A percentile compares a stretch with the other conserved stretches of the same genome.
Evolutionary conservation across 2,113 vertebrate species (phyloP).

Genomic region (Cyprinodon tularosa): DNA sequence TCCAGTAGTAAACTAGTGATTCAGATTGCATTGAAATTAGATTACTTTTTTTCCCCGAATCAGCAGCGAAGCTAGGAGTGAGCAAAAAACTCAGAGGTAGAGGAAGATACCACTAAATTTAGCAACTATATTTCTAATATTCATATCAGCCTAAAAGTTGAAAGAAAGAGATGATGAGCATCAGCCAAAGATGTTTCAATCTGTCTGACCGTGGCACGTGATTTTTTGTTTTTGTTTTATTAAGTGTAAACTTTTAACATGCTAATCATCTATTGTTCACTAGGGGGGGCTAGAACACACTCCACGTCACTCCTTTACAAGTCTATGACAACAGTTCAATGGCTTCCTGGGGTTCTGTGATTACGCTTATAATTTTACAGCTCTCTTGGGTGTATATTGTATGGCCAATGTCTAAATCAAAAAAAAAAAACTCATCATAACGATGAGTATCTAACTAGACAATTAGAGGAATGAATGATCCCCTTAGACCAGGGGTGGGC

Average conservation of each 20-base stretch:
- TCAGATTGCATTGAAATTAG: neutral
- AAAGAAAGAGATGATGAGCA: neutral
- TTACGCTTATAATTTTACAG: neutral
- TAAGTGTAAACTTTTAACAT: neutral
- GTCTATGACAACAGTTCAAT: neutral
- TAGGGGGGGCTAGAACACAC: neutral
- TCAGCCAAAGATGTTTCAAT: neutral
- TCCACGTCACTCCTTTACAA: neutral
- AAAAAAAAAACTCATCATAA: neutral
- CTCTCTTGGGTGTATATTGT: neutral
- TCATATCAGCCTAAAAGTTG: neutral
- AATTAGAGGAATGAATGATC: neutral
- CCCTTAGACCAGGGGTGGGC: neutral
- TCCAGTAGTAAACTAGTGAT: neutral
- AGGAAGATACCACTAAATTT: neutral
- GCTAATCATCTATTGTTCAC: neutral
- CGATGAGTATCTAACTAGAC: neutral
- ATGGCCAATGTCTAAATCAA: neutral
- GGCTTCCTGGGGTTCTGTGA: neutral
- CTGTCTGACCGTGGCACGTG: neutral
- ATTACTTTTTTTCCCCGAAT: neutral
- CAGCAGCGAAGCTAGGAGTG: neutral
- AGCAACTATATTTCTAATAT: neutral
- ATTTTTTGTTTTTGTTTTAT: neutral
- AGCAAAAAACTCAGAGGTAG: neutral